Percentiles rank a stretch among this genome's conserved stretches.
Conservation (phyloP, 2,797 vertebrate species). For the Gouania willdenowi region DNA sequence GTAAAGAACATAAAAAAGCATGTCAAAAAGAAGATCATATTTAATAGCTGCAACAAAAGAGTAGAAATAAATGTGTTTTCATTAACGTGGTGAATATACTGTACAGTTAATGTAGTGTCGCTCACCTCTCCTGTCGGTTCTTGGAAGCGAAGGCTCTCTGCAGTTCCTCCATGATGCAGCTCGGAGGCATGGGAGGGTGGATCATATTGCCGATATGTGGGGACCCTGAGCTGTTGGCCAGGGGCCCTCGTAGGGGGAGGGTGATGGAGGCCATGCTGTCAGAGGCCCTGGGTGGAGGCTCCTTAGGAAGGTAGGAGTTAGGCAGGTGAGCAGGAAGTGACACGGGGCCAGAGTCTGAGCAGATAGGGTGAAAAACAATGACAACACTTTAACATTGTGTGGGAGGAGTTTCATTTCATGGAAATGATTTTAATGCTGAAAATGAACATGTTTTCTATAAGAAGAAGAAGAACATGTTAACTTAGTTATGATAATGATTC, state of each 20-base stretch:
- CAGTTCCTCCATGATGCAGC: conserved; percentile 95
- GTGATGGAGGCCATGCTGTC: conserved; percentile 66
- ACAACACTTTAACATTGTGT: too few relatives aligned
- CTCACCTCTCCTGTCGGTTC: conserved; percentile 91
- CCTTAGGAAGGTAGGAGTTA: conserved; percentile 77
- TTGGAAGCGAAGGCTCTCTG: conserved; percentile 94
- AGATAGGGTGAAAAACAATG: neutral
- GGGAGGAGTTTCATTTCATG: too few relatives aligned
- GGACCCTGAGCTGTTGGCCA: conserved; percentile 82
- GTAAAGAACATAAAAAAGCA: too few relatives aligned
- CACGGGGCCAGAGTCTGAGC: conserved; percentile 62
- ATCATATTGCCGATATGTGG: conserved; percentile 87
- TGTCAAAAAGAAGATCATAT: too few relatives aligned
- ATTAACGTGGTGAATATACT: too few relatives aligned
- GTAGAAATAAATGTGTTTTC: too few relatives aligned
- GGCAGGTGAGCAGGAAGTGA: conserved; percentile 70
- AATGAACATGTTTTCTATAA: too few relatives aligned
- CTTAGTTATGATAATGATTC: too few relatives aligned
- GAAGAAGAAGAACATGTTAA: too few relatives aligned
- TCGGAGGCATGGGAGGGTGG: conserved; percentile 92
- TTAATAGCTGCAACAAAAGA: too few relatives aligned
- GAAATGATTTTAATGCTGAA: too few relatives aligned
- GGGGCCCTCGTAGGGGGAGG: conserved; percentile 77
- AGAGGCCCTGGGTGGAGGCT: conserved; percentile 59
- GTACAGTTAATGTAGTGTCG: too few relatives aligned